Percentiles rank a stretch among this genome's conserved stretches.
phyloP scores from a whole-genome alignment of 1,140 invertebrate species.

The Drosophila sulfurigaster region DNA sequence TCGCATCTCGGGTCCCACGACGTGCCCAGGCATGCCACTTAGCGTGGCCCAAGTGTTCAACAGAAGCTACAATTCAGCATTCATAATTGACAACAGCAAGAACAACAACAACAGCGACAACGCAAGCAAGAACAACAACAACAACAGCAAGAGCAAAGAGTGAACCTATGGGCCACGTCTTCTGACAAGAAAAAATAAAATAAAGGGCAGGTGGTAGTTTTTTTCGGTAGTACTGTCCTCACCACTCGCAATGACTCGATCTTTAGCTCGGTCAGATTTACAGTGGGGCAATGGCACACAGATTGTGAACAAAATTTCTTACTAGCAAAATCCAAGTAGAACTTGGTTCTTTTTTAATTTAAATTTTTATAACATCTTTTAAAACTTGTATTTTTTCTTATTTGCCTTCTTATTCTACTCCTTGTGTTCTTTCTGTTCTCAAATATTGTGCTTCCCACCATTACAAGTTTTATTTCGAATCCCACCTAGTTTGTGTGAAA shows the following conservation, averaged over 20 bases:
- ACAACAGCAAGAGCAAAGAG: slow-evolving; percentile 20
- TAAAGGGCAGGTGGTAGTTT: slow-evolving; percentile 81
- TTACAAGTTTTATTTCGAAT: background rate
- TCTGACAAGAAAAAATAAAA: slow-evolving; percentile 67
- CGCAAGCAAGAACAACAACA: slow-evolving; percentile 21
- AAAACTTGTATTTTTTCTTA: background rate
- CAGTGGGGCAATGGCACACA: slow-evolving; percentile 49
- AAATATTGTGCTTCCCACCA: background rate
- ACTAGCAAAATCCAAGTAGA: background rate
- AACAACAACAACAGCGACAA: slow-evolving; percentile 25
- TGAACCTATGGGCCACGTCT: slow-evolving; percentile 48
- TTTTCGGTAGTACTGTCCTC: slow-evolving; percentile 57
- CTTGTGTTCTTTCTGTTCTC: background rate
- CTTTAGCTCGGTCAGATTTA: slow-evolving; percentile 71
- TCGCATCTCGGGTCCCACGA: slow-evolving; percentile 64
- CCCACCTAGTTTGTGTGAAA: slow-evolving; percentile 8
- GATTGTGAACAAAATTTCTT: background rate
- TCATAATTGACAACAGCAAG: slow-evolving; percentile 76
- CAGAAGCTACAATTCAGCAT: slow-evolving; percentile 83
- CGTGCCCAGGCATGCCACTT: slow-evolving; percentile 79
- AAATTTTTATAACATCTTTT: background rate
- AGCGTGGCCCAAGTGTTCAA: slow-evolving; percentile 78
- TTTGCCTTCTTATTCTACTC: too few relatives aligned
- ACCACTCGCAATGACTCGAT: slow-evolving; percentile 67
- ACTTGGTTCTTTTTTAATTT: background rate